Percentiles rank a stretch among this genome's conserved stretches.
These are phyloP conservation scores for Acromyrmex echinatior DNA, from an alignment of 1,140 invertebrate species.

Conservation along the genomic window DNA sequence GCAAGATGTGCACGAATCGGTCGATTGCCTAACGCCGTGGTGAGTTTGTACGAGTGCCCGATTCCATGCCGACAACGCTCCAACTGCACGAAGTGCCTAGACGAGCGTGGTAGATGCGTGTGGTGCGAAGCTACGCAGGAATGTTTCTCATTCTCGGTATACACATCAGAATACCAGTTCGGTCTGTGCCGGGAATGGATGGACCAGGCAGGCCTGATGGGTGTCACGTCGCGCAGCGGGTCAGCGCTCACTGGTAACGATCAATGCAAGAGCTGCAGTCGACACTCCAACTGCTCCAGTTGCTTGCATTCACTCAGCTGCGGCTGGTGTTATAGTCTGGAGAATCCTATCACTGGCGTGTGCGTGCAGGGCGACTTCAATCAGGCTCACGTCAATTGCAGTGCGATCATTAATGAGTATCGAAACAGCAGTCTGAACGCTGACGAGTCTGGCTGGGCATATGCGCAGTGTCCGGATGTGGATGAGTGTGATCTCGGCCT, in stretches of 20 bases:
- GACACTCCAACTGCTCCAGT: slow-evolving; percentile 92
- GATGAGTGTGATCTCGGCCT: slow-evolving; percentile 96
- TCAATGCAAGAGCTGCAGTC: slow-evolving; percentile 93
- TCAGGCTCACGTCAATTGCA: slow-evolving; percentile 90
- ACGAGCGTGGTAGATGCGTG: slow-evolving; percentile 95
- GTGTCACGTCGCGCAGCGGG: slow-evolving; percentile 82
- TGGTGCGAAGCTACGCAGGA: slow-evolving; percentile 97
- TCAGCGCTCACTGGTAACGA: slow-evolving; percentile 85
- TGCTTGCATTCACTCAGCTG: slow-evolving; percentile 95
- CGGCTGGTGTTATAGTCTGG: slow-evolving; percentile 96
- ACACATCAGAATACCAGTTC: slow-evolving; percentile 97
- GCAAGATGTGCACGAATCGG: slow-evolving; percentile 93
- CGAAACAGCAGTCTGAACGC: slow-evolving; percentile 88
- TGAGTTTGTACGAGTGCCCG: slow-evolving; percentile 90
- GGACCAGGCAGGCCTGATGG: slow-evolving; percentile 90
- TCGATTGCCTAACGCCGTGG: slow-evolving; percentile 89
- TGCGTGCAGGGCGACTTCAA: slow-evolving; percentile 94
- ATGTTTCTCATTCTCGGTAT: slow-evolving; percentile 97
- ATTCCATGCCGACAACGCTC: slow-evolving; percentile 91
- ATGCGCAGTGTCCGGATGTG: slow-evolving; percentile 96
- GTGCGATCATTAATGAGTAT: slow-evolving; percentile 84
- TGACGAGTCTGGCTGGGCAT: slow-evolving; percentile 92
- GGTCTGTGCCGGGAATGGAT: slow-evolving; percentile 97
- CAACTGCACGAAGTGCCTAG: slow-evolving; percentile 94
- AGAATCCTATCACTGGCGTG: slow-evolving; percentile 94